phyloP scores from a whole-genome alignment of 2,888 invertebrate species.

The Mycogona germanica region DNA sequence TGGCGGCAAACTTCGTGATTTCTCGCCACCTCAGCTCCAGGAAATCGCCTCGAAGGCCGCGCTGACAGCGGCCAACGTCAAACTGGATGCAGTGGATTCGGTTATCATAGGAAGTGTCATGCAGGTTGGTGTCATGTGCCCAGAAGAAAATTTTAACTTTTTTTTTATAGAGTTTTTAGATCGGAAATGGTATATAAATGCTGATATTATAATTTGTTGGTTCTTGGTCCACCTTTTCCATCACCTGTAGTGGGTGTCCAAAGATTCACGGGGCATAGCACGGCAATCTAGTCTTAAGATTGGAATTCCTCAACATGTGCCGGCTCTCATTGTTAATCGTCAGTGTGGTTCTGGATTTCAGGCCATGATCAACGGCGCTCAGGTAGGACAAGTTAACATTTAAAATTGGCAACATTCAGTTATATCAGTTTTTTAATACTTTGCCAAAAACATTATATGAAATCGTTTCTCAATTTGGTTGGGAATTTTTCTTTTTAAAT shows the following conservation, averaged over 20 bases:
- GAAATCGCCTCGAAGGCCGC: conserved; percentile 68
- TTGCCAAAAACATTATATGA: neutral
- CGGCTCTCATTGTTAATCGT: conserved; percentile 79
- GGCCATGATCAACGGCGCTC: conserved; percentile 76
- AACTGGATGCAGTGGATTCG: conserved; percentile 75
- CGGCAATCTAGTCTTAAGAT: conserved; percentile 72
- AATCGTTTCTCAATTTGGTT: conserved; percentile 58
- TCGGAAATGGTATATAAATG: too few species aligned
- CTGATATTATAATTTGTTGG: too few species aligned
- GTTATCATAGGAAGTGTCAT: conserved; percentile 84
- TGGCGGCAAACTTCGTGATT: conserved; percentile 48
- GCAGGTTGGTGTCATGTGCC: conserved; percentile 51
- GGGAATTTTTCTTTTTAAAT: too few species aligned
- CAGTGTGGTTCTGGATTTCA: conserved; percentile 98
- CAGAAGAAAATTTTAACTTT: too few species aligned
- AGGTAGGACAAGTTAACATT: conserved; percentile 44
- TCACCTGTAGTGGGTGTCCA: conserved; percentile 35
- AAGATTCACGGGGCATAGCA: conserved; percentile 73
- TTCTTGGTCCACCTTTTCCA: neutral
- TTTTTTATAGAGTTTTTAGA: too few species aligned
- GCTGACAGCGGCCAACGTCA: conserved; percentile 59
- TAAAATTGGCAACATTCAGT: neutral
- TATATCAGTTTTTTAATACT: neutral
- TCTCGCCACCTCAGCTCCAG: conserved; percentile 35
- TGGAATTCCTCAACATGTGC: conserved; percentile 72